Conservation (phyloP, 1,140 invertebrate genomes). For the Drosophila persimilis region DNA sequence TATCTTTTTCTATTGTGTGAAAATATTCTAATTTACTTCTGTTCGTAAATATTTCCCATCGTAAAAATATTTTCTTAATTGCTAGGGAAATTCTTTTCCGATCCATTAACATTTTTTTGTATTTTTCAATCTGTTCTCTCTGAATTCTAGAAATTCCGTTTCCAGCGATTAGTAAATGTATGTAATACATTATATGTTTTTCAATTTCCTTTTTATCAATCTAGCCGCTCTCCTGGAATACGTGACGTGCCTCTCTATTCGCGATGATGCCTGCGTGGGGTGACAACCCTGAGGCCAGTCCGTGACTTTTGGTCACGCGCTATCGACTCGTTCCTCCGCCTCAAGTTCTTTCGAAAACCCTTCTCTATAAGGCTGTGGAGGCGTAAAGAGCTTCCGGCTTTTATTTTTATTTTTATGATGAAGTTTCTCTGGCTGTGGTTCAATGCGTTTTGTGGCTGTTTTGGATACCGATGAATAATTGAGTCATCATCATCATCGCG, state of each 20-base stretch:
- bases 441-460: constrained; percentile 26
- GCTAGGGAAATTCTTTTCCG: too few relatives aligned
- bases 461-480: constrained; percentile 39
- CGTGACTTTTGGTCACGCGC: constrained; percentile 38
- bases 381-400: constrained; percentile 47
- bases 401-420: constrained; percentile 46
- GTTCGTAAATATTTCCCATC: too few relatives aligned
- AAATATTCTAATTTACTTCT: too few relatives aligned
- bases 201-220: constrained; percentile 18
- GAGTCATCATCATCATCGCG: constrained; percentile 36
- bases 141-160: background rate
- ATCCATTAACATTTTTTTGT: too few relatives aligned
- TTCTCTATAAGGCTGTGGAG: constrained; percentile 14
- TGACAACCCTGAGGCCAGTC: constrained; percentile 5
- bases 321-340: constrained; percentile 15
- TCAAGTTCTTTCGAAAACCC: constrained; percentile 24
- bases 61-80: too few relatives aligned
- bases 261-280: background rate
- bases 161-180: constrained; percentile 14
- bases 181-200: background rate
- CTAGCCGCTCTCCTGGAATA: constrained; percentile 3
- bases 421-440: constrained; percentile 47
- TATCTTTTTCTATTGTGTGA: too few relatives aligned
- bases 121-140: too few relatives aligned
- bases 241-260: constrained; percentile 36